phyloP scores from a whole-genome alignment of 2,113 vertebrate genomes.

The Myotis yumanensis region DNA sequence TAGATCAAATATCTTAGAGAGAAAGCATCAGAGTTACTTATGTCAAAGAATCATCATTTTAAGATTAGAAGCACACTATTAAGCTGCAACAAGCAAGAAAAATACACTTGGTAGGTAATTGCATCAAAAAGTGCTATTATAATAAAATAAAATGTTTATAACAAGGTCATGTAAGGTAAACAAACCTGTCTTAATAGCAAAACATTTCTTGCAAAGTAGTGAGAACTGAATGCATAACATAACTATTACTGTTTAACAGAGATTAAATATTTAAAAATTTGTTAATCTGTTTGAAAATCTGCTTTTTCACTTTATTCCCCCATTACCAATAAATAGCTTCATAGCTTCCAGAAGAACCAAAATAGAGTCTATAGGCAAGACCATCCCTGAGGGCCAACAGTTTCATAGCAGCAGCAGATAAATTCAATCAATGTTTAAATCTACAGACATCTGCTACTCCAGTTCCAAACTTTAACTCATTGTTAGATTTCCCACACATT shows the following conservation, averaged over 20 bases:
- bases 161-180: slow-evolving; percentile 23
- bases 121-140: background rate
- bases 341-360: slow-evolving; percentile 67
- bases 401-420: slow-evolving; percentile 74
- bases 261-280: slow-evolving; percentile 64
- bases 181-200: slow-evolving; percentile 18
- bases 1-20: background rate
- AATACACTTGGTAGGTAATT: background rate
- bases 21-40: background rate
- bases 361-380: slow-evolving; percentile 74
- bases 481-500: slow-evolving; percentile 27
- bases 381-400: slow-evolving; percentile 70
- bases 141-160: background rate
- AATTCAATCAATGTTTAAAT: slow-evolving; percentile 77
- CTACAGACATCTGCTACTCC: slow-evolving; percentile 72
- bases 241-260: slow-evolving; percentile 51
- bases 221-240: background rate
- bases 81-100: background rate
- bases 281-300: slow-evolving; percentile 67
- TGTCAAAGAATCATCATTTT: slow-evolving; percentile 31
- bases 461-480: slow-evolving; percentile 74
- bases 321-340: slow-evolving; percentile 73
- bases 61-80: slow-evolving; percentile 23
- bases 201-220: slow-evolving; percentile 16
- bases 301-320: slow-evolving; percentile 71